Percentiles rank a stretch among this genome's conserved stretches.
phyloP scores from a whole-genome alignment of 1,140 invertebrate species.

The Lamellibrachia luymesi region DNA sequence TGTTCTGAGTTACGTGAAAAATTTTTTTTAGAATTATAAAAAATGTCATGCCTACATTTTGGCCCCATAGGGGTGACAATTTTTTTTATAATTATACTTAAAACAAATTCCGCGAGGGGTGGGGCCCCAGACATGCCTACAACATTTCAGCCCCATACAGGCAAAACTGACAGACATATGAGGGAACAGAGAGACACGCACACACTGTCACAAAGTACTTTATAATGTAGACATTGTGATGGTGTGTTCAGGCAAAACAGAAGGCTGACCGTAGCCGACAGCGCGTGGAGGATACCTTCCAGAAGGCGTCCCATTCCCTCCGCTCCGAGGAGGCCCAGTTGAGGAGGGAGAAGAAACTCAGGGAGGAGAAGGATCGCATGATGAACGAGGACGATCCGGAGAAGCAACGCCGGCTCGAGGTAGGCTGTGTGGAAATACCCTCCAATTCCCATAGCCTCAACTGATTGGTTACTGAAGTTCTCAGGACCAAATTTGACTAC shows the following conservation, averaged over 20 bases:
- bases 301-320: constrained; percentile 89
- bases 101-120: neutral
- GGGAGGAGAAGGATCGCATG: constrained; percentile 82
- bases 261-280: constrained; percentile 92
- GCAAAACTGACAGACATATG: too few species aligned
- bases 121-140: too few species aligned
- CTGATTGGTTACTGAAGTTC: constrained; percentile 1
- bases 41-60: too few species aligned
- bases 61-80: too few species aligned
- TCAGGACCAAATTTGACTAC: too few species aligned
- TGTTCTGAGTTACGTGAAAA: too few species aligned
- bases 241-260: constrained; percentile 66
- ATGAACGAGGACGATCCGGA: constrained; percentile 91
- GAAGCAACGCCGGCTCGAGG: constrained; percentile 92
- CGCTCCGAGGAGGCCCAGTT: constrained; percentile 81
- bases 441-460: constrained; percentile 17
- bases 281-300: constrained; percentile 86
- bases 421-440: constrained; percentile 19
- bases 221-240: neutral
- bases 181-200: too few species aligned
- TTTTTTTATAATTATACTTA: neutral
- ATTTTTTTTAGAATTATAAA: too few species aligned
- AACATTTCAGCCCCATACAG: too few species aligned
- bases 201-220: neutral
- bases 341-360: constrained; percentile 81